Evolutionary conservation across 1,140 invertebrate genomes (phyloP), one percentile per base, ranked within the genome.

Genomic region (Ericerus pela): DNA sequence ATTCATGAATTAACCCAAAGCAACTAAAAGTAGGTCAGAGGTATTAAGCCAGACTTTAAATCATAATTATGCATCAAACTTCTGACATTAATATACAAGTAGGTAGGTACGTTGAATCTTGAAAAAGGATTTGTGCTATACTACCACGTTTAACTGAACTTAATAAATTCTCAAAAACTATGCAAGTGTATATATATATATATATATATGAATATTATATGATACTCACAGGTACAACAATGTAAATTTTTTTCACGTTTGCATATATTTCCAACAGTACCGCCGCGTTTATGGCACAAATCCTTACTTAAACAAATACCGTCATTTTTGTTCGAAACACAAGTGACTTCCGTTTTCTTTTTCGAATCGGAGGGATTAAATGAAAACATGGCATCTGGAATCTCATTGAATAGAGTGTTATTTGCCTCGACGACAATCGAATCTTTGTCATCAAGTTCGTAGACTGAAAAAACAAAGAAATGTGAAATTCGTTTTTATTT

Each of bases 301-400:
- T 47, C 41, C 26, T 47, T 47, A 14, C 20, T 47, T 24, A 47
- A 47, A 47, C 41, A 47, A 47, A 47, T 47, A 24, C 41, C 41
- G 20, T 47, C 41, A 24, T 47, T 47, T 47, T 47, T 47, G 16
- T 22, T 47, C 16, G 41, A 18, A 24, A 47, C 18, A 24, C 41
- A 47, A 24, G 22, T 47, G 3, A 3, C 4, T 10, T 47, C 41
- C 26, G 22, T 18, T 47, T 47, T 47, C 20, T 14, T 20, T 24
- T 47, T 47, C 5, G 5, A 14, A 10, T 47, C 10, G 41, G 22
- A 14, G 20, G 14, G 4, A 33, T 33, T 33, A 33, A 33, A 33
- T n/a, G 30, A 10, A n/a, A 10, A 33, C 30, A 33, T 10, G 4
- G 41, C 4, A 47, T 47, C 41, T 8, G 41, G 41, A 14, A 47